Evolutionary conservation across 1,140 invertebrate species (phyloP), one percentile per base, ranked within the genome.

Genomic region (Drosophila gunungcola): DNA sequence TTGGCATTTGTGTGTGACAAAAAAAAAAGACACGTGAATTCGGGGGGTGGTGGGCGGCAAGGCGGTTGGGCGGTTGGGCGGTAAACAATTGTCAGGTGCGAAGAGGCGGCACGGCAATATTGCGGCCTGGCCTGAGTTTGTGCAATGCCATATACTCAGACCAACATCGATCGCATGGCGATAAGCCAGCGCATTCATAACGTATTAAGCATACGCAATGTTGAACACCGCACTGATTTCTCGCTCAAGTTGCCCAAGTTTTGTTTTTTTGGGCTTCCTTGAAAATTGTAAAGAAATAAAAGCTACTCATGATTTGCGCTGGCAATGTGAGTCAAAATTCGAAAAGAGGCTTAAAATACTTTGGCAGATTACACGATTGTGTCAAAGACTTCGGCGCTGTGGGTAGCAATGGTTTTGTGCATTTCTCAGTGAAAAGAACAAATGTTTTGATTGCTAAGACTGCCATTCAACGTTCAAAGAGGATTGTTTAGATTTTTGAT

Each of bases 1-100:
- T 88, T 88, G 83, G 75, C 76, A 73, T 89, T 89, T 89, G 83
- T 89, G 70, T 88, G 84, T 88, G 83, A 79, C 83, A 83, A 82
- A 83, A 49, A 49, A 25, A 43, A 43, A 74, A 74, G 65, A 48
- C 57, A 46, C 46, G 39, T 29, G 39, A 36, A 16, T 2, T 7
- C 38, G 13, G 27, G 25, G 43, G 52, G 11, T 2, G 12, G 38
- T 36, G 55, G 13, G 32, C 16, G 46, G 43, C 1, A 2, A 27
- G 29, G 9, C 3, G 49, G 13, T 3, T 3, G 42, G 29, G 9
- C 3, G 49, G 13, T 3, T 3, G 42, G 39, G 12, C 34, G 46
- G 67, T 27, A 36, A 43, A 53, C 51, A 55, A 52, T 32, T 54
- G 54, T 41, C 42, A 51, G 46, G 55, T 54, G 57, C 9, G 21